These are phyloP conservation scores for Philotrypesis tridentata DNA, from an alignment of 1,140 invertebrate genomes.

Conservation along the genomic window DNA sequence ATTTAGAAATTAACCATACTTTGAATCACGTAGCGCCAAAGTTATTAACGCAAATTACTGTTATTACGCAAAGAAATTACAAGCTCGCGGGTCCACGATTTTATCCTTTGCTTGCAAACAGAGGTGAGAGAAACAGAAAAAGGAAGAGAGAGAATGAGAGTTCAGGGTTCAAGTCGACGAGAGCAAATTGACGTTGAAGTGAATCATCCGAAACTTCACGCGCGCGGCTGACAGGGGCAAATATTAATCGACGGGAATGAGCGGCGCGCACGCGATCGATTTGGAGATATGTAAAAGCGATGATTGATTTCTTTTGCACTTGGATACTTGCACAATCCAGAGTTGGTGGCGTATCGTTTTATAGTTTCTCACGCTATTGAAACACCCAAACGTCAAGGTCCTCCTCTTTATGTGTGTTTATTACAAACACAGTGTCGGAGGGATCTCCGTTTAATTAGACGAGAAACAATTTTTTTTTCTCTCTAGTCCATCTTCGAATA, in stretches of 20 bases:
- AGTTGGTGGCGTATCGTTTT: not conserved
- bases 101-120: constrained; percentile 14
- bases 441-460: not conserved
- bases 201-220: constrained; percentile 12
- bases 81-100: constrained; percentile 27
- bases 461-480: not conserved
- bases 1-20: not conserved
- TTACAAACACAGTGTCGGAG: not conserved
- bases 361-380: constrained; percentile 10
- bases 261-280: not conserved
- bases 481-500: too few species aligned
- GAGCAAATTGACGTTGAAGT: constrained; percentile 10
- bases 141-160: not conserved
- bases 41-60: constrained; percentile 35
- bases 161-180: constrained; percentile 22
- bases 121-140: not conserved
- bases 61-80: constrained; percentile 43
- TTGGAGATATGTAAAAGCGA: constrained; percentile 22
- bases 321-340: not conserved
- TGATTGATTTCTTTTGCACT: constrained; percentile 31
- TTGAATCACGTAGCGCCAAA: not conserved
- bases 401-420: not conserved
- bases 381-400: not conserved
- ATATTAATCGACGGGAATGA: constrained; percentile 14
- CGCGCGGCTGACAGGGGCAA: not conserved